These are phyloP conservation scores for Myathropa florea DNA, from an alignment of 2,888 invertebrate genomes.

Conservation along the genomic window DNA sequence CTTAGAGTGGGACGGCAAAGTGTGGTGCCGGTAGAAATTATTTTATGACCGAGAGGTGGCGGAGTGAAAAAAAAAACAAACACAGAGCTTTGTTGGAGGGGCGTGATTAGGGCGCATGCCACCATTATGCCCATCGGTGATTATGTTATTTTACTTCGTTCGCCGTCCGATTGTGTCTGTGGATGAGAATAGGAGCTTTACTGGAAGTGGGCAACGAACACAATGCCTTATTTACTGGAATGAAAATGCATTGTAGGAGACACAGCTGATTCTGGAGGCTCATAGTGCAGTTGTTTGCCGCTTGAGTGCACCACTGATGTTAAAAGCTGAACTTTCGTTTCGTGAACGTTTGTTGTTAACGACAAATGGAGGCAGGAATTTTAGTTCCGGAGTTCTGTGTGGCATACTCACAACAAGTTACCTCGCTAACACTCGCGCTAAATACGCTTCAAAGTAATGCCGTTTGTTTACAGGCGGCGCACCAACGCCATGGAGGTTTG, in stretches of 20 bases:
- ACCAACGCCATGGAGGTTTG: not conserved
- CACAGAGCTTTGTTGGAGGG: slow-evolving; percentile 56
- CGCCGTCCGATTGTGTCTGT: slow-evolving; percentile 8
- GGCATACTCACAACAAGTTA: not conserved
- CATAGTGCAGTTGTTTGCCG: slow-evolving; percentile 65
- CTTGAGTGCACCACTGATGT: slow-evolving; percentile 63
- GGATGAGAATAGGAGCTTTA: slow-evolving; percentile 40
- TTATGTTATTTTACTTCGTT: slow-evolving; percentile 26
- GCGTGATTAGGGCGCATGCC: slow-evolving; percentile 70
- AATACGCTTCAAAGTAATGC: not conserved
- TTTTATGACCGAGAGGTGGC: not conserved
- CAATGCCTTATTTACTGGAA: slow-evolving; percentile 38
- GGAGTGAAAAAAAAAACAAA: slow-evolving; percentile 4
- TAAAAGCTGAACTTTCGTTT: slow-evolving; percentile 18
- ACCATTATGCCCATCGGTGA: slow-evolving; percentile 29
- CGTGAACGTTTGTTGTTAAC: slow-evolving; percentile 1
- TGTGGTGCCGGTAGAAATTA: not conserved
- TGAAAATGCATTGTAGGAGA: slow-evolving; percentile 16
- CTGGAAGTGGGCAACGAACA: not conserved
- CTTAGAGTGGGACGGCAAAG: not conserved
- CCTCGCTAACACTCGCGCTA: not conserved
- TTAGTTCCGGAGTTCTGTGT: not conserved
- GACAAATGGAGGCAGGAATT: not conserved
- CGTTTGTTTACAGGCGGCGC: slow-evolving; percentile 40
- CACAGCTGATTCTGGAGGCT: not conserved